Conservation (phyloP, 2,888 invertebrate species). For the Cenopis cana region DNA sequence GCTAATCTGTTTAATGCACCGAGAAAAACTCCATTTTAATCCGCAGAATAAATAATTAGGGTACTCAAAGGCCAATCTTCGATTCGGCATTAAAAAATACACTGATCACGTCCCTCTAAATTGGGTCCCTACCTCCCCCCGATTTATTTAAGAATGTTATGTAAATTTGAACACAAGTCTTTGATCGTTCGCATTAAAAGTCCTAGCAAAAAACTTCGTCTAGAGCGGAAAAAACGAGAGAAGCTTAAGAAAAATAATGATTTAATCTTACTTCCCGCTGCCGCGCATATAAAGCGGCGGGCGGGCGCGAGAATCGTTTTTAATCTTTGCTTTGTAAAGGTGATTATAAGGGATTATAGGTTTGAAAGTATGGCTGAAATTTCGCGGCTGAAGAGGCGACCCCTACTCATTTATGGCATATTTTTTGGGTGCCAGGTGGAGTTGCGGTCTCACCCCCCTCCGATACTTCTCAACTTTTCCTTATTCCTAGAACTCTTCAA, state of each 20-base stretch:
- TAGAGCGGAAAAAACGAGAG: slow-evolving; percentile 78
- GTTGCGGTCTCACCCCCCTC: slow-evolving; percentile 75
- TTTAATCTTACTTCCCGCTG: slow-evolving; percentile 85
- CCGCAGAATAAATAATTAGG: slow-evolving; percentile 76
- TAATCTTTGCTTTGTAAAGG: slow-evolving; percentile 87
- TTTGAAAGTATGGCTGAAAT: slow-evolving; percentile 85
- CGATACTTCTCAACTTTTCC: slow-evolving; percentile 80
- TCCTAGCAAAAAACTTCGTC: slow-evolving; percentile 81
- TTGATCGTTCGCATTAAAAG: slow-evolving; percentile 85
- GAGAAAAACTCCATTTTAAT: slow-evolving; percentile 47
- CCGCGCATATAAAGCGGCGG: slow-evolving; percentile 81
- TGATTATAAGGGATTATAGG: slow-evolving; percentile 86
- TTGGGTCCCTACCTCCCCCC: slow-evolving; percentile 68
- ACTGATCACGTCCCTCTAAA: slow-evolving; percentile 65
- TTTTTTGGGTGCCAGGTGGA: slow-evolving; percentile 79
- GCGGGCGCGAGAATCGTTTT: slow-evolving; percentile 83
- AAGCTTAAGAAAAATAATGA: slow-evolving; percentile 86
- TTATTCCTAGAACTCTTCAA: slow-evolving; percentile 76
- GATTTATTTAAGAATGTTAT: slow-evolving; percentile 86
- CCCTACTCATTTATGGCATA: slow-evolving; percentile 78
- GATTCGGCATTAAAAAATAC: slow-evolving; percentile 79
- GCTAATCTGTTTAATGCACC: slow-evolving; percentile 20
- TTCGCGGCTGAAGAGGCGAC: slow-evolving; percentile 76
- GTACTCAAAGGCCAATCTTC: slow-evolving; percentile 74
- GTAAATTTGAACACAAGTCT: slow-evolving; percentile 85